Percentiles rank a stretch among this genome's conserved stretches.
Evolutionary conservation across 2,797 vertebrate species (phyloP).

Genomic region (Anguilla pacifica): DNA sequence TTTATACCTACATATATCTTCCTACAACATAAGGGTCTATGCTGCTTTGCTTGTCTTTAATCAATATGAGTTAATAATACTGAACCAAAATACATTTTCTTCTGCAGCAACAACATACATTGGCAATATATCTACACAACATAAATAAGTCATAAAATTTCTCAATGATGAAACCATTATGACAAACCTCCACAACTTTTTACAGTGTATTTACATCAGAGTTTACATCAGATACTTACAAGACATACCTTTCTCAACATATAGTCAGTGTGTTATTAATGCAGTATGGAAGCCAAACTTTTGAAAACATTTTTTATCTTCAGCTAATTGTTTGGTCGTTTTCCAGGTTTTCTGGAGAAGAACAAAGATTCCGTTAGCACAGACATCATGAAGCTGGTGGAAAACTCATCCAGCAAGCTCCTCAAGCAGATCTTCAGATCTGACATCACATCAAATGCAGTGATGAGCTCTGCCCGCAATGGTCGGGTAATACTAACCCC

Average conservation of each 20-base stretch:
- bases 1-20: neutral
- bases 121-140: neutral
- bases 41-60: neutral
- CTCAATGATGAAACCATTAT: neutral
- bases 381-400: constrained; percentile 81
- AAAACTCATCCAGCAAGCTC: constrained; percentile 86
- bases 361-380: constrained; percentile 87
- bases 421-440: constrained; percentile 79
- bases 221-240: neutral
- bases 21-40: neutral
- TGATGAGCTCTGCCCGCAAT: constrained; percentile 52
- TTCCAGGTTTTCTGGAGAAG: constrained; percentile 92
- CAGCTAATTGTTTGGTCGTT: neutral
- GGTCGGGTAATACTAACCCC: constrained; percentile 61
- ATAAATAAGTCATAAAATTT: neutral
- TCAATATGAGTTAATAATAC: neutral
- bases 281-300: neutral
- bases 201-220: neutral
- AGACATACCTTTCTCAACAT: neutral
- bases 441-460: constrained; percentile 44
- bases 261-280: neutral
- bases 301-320: neutral
- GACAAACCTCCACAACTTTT: neutral
- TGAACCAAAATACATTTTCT: neutral
- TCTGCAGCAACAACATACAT: neutral